A percentile compares a stretch with the other conserved stretches of the same genome.
phyloP scores from a whole-genome alignment of 2,797 vertebrate genomes.

The Lutjanus argentimaculatus region DNA sequence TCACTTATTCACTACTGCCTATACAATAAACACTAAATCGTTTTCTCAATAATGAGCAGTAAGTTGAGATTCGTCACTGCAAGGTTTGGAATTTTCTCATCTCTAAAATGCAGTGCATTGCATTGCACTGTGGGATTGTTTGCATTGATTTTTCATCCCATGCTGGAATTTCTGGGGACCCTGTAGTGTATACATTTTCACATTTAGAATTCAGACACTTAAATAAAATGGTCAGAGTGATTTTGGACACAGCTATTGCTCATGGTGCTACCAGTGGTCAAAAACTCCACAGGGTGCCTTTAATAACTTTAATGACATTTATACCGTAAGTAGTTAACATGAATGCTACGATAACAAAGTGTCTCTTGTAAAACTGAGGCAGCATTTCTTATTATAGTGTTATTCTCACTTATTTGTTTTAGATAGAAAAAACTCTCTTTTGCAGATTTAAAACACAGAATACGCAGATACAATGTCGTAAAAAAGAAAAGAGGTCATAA shows the following conservation, averaged over 20 bases:
- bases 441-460: not conserved
- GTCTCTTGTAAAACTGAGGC: not conserved
- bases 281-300: no score
- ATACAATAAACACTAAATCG: no score
- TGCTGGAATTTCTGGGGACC: not conserved
- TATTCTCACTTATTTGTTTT: not conserved
- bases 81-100: no score
- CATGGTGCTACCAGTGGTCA: not conserved
- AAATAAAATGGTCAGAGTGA: not conserved
- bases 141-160: not conserved
- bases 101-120: not conserved
- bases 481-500: not conserved
- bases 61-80: no score
- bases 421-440: not conserved
- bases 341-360: not conserved
- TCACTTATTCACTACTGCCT: no score
- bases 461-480: not conserved
- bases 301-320: not conserved
- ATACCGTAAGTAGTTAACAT: not conserved
- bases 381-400: not conserved
- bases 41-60: no score
- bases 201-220: not conserved
- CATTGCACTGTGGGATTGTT: not conserved
- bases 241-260: not conserved
- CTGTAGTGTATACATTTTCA: not conserved